Evolutionary conservation across 2,113 vertebrate species (phyloP), one percentile per base, ranked within the genome.

Genomic region (Lipotes vexillifer): DNA sequence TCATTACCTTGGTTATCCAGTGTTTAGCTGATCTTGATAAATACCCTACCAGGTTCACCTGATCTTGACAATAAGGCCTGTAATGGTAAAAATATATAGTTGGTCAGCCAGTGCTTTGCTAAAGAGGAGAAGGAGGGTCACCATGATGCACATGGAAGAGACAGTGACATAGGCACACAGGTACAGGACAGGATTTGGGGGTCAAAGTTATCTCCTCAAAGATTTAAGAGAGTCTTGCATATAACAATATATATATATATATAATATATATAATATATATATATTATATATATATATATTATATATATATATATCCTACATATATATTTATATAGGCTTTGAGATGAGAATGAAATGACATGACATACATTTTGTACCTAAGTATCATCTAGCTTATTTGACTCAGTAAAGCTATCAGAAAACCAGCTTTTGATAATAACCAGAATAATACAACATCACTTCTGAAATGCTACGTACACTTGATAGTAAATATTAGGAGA

Each of bases 391-490:
- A 82, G 12, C 82, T 46, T 33, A n/a, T 84, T 63, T 55, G 74
- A 57, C 71, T 95, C 80, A 82, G 7, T 52, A 90, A 96, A 94
- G 18, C 36, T 83, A 96, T 89, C 71, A 46, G 20, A 93, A 97
- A 97, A 89, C 12, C 2, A 63, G 3, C 23, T 21, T 46, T 36
- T 96, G 31, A 90, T 9, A 94, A 75, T 49, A 97, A 3, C 8
- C 36, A 91, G 38, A 38, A 81, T 65, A 10, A 90, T 94, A 61
- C n/a, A 89, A 8, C 33, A 88, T 1, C 1, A 6, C 36, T 72
- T 91, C 20, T 90, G 75, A 97, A 97, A 96, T 94, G n/a, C 27
- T 59, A 1, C 46, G 33, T 55, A 88, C 90, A 57, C 57, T 85
- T 5, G 13, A 69, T 13, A 95, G 4, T 13, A 96, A 91, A 82